These are phyloP conservation scores for Glaucopsyche alexis DNA, from an alignment of 2,888 invertebrate species.

Conservation along the genomic window DNA sequence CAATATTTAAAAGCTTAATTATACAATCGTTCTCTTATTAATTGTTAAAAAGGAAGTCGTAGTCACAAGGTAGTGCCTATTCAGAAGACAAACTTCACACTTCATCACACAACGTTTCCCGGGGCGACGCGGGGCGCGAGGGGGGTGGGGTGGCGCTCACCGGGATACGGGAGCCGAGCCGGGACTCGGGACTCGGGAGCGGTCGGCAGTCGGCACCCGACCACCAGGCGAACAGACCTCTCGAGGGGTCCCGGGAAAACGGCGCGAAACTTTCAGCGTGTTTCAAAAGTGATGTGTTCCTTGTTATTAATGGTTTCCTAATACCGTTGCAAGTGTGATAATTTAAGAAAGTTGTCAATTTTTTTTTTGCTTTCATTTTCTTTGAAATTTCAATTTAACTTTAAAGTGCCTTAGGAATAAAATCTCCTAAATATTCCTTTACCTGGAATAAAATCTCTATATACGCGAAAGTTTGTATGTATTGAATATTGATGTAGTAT, in stretches of 20 bases:
- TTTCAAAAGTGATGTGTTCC: background rate
- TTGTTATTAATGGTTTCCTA: background rate
- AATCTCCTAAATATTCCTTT: too few species aligned
- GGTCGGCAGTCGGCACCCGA: conserved; percentile 47
- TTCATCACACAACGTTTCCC: conserved; percentile 53
- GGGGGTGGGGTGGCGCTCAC: conserved; percentile 44
- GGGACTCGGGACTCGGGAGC: conserved; percentile 34
- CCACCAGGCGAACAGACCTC: conserved; percentile 43
- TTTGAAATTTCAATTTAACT: too few species aligned
- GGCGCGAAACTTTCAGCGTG: conserved; percentile 32
- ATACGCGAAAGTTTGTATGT: too few species aligned
- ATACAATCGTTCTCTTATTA: too few species aligned
- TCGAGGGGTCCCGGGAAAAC: conserved; percentile 45
- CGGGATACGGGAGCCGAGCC: conserved; percentile 45
- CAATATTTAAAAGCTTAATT: too few species aligned
- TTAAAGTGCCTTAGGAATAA: too few species aligned
- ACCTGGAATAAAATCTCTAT: too few species aligned
- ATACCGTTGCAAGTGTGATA: background rate
- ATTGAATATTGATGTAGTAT: too few species aligned
- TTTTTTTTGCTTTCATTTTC: too few species aligned
- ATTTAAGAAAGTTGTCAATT: background rate
- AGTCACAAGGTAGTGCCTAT: too few species aligned
- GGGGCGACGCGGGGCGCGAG: conserved; percentile 47
- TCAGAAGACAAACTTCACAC: conserved; percentile 28
- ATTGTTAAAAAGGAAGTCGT: too few species aligned